phyloP scores from a whole-genome alignment of 2,113 vertebrate genomes.

The Gopherus flavomarginatus region DNA sequence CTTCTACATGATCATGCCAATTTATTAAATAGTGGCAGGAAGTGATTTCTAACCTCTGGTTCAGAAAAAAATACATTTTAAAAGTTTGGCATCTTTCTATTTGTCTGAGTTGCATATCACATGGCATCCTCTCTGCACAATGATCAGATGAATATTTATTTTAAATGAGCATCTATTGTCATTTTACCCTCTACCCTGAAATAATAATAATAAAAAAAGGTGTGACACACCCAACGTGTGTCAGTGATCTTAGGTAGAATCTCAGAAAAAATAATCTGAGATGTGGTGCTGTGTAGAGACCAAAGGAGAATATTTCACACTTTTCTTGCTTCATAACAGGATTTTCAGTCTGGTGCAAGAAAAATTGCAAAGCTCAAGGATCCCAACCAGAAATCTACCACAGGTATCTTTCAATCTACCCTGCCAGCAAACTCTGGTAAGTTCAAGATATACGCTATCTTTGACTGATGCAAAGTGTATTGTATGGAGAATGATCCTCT shows the following conservation, averaged over 20 bases:
- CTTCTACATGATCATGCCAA: conserved; percentile 56
- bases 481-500: not conserved
- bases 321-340: not conserved
- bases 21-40: conserved; percentile 65
- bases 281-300: not conserved
- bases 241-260: not conserved
- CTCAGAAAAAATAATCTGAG: not conserved
- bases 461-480: too few relatives aligned
- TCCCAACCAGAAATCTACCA: not conserved
- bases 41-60: conserved; percentile 59
- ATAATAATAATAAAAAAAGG: not conserved
- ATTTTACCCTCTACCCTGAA: conserved; percentile 2
- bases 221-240: not conserved
- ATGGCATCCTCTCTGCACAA: not conserved
- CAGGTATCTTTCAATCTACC: accelerated
- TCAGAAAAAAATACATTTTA: conserved; percentile 53
- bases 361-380: not conserved
- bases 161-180: not conserved
- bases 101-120: conserved; percentile 41
- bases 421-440: accelerated
- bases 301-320: not conserved
- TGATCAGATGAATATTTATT: not conserved
- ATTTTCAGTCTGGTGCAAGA: not conserved
- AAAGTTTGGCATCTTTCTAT: conserved; percentile 26
- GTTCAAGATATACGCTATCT: too few relatives aligned